Conservation (phyloP, 2,113 vertebrate genomes). For the Pholis gunnellus region DNA sequence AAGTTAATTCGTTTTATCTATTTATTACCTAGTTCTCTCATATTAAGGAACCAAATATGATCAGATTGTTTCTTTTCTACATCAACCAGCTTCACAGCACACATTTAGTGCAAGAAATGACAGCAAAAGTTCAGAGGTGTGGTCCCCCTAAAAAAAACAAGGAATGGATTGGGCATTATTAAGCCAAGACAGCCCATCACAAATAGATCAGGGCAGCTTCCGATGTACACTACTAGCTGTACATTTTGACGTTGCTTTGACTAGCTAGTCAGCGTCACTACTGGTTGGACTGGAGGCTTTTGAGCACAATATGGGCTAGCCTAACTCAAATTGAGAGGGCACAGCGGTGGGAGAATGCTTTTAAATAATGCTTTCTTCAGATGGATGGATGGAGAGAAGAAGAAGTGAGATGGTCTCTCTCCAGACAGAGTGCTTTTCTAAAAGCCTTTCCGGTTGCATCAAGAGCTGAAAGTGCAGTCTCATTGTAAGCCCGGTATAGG, state of each 20-base stretch:
- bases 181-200: neutral
- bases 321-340: constrained; percentile 26
- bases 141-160: neutral
- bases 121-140: neutral
- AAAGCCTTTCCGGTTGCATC: constrained; percentile 33
- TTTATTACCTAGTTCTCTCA: neutral
- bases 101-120: neutral
- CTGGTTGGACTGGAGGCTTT: neutral
- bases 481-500: constrained; percentile 19
- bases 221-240: neutral
- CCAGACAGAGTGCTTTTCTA: constrained; percentile 37
- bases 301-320: neutral
- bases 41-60: neutral
- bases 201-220: neutral
- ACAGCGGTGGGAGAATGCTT: constrained; percentile 32
- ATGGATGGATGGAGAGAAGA: neutral
- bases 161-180: neutral
- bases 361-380: constrained; percentile 73
- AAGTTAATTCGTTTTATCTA: neutral
- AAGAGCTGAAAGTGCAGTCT: constrained; percentile 17
- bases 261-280: neutral
- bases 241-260: neutral
- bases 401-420: constrained; percentile 21
- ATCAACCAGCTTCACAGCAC: neutral
- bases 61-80: neutral